phyloP scores from a whole-genome alignment of 1,140 invertebrate species.

The Charaxes varanes region DNA sequence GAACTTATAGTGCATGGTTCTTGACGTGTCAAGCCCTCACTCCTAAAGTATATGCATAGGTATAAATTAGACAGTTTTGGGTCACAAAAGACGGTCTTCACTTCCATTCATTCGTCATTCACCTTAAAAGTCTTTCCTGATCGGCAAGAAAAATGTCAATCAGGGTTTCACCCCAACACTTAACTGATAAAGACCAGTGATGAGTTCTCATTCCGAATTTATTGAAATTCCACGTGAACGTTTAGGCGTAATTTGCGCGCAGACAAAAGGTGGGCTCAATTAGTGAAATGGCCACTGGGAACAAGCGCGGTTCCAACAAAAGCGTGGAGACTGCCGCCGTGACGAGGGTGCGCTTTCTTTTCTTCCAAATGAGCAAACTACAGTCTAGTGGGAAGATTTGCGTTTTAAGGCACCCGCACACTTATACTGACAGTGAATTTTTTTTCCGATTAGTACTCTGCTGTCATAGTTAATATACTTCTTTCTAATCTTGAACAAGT shows the following conservation, averaged over 20 bases:
- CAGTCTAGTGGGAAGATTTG: conserved; percentile 61
- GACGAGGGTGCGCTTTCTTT: conserved; percentile 60
- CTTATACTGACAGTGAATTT: neutral
- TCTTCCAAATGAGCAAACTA: conserved; percentile 73
- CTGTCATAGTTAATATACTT: too few species aligned
- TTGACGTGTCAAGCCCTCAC: too few species aligned
- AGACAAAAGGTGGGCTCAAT: conserved; percentile 68
- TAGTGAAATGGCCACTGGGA: conserved; percentile 69
- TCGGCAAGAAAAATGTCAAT: conserved; percentile 3
- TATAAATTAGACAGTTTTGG: too few species aligned
- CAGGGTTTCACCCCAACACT: conserved; percentile 11
- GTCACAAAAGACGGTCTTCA: too few species aligned
- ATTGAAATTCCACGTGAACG: conserved; percentile 41
- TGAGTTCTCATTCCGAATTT: conserved; percentile 29
- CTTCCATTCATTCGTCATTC: too few species aligned
- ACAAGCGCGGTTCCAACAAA: conserved; percentile 65
- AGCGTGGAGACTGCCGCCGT: conserved; percentile 44
- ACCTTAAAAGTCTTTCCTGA: too few species aligned
- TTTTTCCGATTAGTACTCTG: too few species aligned
- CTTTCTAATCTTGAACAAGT: too few species aligned
- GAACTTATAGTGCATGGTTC: too few species aligned
- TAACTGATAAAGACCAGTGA: conserved; percentile 12
- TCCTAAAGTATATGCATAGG: too few species aligned
- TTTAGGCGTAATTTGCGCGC: conserved; percentile 57
- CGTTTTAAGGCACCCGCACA: conserved; percentile 31